Conservation (phyloP, 2,888 invertebrate genomes). For the Xestia c-nigrum region DNA sequence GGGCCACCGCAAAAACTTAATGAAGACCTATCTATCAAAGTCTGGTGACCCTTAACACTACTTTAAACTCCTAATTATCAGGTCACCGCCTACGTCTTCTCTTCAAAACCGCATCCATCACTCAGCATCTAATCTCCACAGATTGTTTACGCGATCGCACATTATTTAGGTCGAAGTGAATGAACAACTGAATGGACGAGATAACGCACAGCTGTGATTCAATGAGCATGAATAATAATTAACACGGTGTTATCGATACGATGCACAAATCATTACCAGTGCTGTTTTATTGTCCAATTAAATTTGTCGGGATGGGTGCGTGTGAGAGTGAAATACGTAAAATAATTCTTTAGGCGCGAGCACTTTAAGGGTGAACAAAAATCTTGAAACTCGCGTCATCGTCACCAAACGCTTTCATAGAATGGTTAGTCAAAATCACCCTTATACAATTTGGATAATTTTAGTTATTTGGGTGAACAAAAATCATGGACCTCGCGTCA, state of each 20-base stretch:
- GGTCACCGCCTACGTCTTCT: neutral
- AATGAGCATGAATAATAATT: slow-evolving; percentile 85
- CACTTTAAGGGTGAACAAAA: too few species aligned
- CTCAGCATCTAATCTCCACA: slow-evolving; percentile 42
- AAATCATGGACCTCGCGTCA: too few species aligned
- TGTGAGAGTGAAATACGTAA: slow-evolving; percentile 41
- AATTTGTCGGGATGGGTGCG: slow-evolving; percentile 71
- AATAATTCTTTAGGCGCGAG: too few species aligned
- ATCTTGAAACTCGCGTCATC: too few species aligned
- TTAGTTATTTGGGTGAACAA: too few species aligned
- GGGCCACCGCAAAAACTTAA: too few species aligned
- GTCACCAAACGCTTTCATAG: too few species aligned
- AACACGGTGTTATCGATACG: slow-evolving; percentile 74
- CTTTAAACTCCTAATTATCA: neutral
- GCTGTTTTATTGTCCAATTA: slow-evolving; percentile 84
- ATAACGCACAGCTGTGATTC: slow-evolving; percentile 78
- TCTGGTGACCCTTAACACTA: neutral
- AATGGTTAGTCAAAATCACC: too few species aligned
- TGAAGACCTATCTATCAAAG: neutral
- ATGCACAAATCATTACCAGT: slow-evolving; percentile 80
- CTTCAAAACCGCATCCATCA: slow-evolving; percentile 25
- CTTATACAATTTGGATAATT: too few species aligned
- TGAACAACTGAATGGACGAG: slow-evolving; percentile 73
- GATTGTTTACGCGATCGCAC: slow-evolving; percentile 61
- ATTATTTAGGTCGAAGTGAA: slow-evolving; percentile 71